A percentile compares a stretch with the other conserved stretches of the same genome.
Conservation (phyloP, 2,113 vertebrate genomes). For the Ailurus styani region DNA sequence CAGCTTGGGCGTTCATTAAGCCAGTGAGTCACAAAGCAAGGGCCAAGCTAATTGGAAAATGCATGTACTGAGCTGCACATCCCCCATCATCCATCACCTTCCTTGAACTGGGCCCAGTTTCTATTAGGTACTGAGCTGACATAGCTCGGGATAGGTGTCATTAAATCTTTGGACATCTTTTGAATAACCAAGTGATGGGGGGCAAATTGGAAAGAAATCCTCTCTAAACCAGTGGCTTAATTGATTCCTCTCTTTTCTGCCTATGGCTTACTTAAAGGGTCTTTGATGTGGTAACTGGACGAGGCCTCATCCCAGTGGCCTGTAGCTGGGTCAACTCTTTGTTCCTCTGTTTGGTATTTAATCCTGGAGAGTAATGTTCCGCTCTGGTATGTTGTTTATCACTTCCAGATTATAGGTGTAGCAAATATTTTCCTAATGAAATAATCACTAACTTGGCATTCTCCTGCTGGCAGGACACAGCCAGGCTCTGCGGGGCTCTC, state of each 20-base stretch:
- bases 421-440: slow-evolving; percentile 67
- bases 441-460: slow-evolving; percentile 52
- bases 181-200: not conserved
- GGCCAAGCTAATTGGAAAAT: slow-evolving; percentile 1
- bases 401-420: slow-evolving; percentile 55
- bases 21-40: slow-evolving; percentile 45
- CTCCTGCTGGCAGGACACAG: not conserved
- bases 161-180: slow-evolving; percentile 12
- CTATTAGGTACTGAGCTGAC: not conserved
- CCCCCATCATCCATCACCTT: not conserved
- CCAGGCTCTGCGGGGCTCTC: not conserved
- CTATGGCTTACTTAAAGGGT: not conserved
- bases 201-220: not conserved
- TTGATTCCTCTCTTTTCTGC: not conserved
- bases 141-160: not conserved
- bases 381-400: slow-evolving; percentile 54
- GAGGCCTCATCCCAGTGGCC: not conserved
- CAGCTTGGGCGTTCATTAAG: not conserved
- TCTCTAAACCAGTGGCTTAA: not conserved
- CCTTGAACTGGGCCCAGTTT: slow-evolving; percentile 10
- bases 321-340: not conserved
- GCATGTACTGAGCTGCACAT: not conserved
- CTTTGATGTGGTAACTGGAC: slow-evolving; percentile 28
- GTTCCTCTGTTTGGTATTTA: slow-evolving; percentile 39
- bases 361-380: slow-evolving; percentile 34